These are phyloP conservation scores for Catharus minimus DNA, from an alignment of 2,113 vertebrate species.

Conservation along the genomic window DNA sequence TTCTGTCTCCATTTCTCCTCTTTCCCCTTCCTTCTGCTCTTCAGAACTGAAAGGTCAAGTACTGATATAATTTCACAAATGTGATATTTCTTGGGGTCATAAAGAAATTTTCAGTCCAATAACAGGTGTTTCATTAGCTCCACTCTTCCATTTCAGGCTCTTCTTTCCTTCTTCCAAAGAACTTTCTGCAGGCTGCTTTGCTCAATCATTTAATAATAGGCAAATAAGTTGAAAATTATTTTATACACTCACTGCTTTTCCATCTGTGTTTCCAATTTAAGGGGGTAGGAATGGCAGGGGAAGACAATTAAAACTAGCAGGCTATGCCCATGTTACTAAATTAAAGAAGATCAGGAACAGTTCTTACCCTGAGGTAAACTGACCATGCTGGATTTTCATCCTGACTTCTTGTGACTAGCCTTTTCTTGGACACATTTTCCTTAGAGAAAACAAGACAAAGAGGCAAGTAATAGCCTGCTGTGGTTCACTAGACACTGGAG, in stretches of 20 bases:
- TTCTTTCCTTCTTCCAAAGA: neutral
- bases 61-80: neutral
- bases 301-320: constrained; percentile 36
- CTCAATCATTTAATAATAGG: constrained; percentile 36
- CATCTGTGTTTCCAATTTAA: constrained; percentile 56
- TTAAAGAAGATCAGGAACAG: neutral
- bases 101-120: neutral
- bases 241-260: constrained; percentile 61
- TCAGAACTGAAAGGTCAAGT: neutral
- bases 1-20: neutral
- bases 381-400: neutral
- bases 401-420: neutral
- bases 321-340: neutral
- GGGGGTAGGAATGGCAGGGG: neutral
- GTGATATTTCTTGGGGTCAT: neutral
- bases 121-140: neutral
- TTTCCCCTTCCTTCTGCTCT: neutral
- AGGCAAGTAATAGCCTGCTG: neutral
- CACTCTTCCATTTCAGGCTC: neutral
- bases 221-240: constrained; percentile 67
- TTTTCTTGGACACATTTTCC: neutral
- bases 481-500: neutral
- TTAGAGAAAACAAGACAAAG: neutral
- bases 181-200: constrained; percentile 18
- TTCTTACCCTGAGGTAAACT: neutral